phyloP scores from a whole-genome alignment of 2,888 invertebrate species.

The Noctua pronuba region DNA sequence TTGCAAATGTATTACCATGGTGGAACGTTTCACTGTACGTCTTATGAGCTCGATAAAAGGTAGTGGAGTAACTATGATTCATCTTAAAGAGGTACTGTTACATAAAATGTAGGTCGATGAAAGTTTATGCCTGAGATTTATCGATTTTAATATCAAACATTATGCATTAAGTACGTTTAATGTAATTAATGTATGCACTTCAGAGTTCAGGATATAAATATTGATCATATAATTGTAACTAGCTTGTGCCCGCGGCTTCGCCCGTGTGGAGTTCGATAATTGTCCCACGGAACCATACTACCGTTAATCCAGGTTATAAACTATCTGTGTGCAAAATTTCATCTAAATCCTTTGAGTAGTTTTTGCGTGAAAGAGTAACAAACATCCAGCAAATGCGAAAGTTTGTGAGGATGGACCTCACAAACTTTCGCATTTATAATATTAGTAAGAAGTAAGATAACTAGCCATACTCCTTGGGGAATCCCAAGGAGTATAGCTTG shows the following conservation, averaged over 20 bases:
- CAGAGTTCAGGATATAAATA: conserved; percentile 30
- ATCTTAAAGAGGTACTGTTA: conserved; percentile 76
- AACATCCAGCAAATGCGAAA: no score
- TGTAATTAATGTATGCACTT: conserved; percentile 33
- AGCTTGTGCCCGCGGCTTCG: no score
- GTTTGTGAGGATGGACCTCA: no score
- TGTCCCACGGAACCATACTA: no score
- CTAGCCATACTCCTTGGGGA: no score
- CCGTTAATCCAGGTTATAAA: no score
- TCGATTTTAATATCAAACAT: conserved; percentile 53
- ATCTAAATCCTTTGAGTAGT: no score
- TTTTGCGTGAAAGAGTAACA: no score
- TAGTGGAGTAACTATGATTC: conserved; percentile 75
- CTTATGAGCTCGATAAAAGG: conserved; percentile 70
- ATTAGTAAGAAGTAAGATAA: no score
- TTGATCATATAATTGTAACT: conserved; percentile 19
- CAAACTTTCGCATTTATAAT: no score
- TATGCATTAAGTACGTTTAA: conserved; percentile 40
- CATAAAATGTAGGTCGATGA: conserved; percentile 79
- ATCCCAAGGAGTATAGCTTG: background rate
- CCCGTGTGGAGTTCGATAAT: no score
- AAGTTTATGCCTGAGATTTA: conserved; percentile 73
- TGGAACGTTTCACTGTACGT: background rate
- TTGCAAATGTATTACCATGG: background rate
- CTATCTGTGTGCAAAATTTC: no score